A percentile compares a stretch with the other conserved stretches of the same genome.
Conservation (phyloP, 2,113 vertebrate species). For the Chroicocephalus ridibundus region DNA sequence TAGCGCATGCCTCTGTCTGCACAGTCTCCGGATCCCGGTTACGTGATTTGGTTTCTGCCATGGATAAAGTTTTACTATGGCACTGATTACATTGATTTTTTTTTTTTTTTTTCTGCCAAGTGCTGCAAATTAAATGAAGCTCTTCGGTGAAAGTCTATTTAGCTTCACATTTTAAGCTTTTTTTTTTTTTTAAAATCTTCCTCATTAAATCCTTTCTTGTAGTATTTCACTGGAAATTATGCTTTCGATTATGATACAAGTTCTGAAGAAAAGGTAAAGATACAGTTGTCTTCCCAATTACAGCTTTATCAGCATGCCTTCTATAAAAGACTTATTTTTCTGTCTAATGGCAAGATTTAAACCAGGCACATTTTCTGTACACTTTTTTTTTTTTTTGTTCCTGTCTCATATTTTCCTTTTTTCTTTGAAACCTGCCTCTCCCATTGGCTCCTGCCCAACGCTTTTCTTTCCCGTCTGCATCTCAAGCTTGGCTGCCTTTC, state of each 20-base stretch:
- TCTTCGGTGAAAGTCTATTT: not conserved
- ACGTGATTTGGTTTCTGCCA: not conserved
- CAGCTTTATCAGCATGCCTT: slow-evolving; percentile 30
- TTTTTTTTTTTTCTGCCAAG: not conserved
- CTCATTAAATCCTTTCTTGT: slow-evolving; percentile 38
- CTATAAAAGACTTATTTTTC: slow-evolving; percentile 14
- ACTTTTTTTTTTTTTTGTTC: not conserved
- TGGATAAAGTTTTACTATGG: not conserved
- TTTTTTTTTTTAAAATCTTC: not conserved
- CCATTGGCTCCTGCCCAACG: slow-evolving; percentile 47
- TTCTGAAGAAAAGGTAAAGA: slow-evolving; percentile 32
- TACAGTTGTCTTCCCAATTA: slow-evolving; percentile 46
- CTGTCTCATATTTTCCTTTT: not conserved
- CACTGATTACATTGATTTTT: not conserved
- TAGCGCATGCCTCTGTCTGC: not conserved
- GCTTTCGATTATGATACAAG: slow-evolving; percentile 11
- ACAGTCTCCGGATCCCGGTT: not conserved
- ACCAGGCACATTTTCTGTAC: not conserved
- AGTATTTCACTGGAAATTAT: slow-evolving; percentile 42
- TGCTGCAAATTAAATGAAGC: slow-evolving; percentile 28
- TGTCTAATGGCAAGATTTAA: slow-evolving; percentile 35
- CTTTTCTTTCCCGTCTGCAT: slow-evolving; percentile 53
- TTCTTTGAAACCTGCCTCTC: slow-evolving; percentile 53
- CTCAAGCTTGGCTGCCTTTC: slow-evolving; percentile 63
- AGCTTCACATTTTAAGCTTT: not conserved